Base-by-base conservation (phyloP, 2,797 vertebrate species). In the Tragelaphus eurycerus region DNA sequence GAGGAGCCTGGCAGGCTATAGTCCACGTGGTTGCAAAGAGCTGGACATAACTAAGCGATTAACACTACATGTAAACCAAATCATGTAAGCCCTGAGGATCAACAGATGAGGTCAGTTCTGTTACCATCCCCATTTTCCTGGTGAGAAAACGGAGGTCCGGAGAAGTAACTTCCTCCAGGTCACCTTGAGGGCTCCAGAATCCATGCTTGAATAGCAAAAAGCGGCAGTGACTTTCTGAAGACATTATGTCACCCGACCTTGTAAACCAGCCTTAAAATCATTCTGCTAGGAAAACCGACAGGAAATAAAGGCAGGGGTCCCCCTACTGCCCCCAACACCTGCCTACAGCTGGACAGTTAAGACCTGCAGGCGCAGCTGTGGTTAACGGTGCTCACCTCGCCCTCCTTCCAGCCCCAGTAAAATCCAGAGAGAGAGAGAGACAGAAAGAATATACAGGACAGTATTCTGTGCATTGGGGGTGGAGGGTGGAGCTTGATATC, bases 291-390 rank as follows among this genome's bases (percentile, higher is more conserved):
- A 54, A 87, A 86, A 48, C 27, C 15, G 54, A 50, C 54, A 38
- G 12, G 34, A 52, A 71, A 50, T 3, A 7, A 4, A 74, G 9
- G 13, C 43, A 86, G 52, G 21, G 12, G 14, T 10, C 9, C 4
- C 15, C 21, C 15, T 1, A 7, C 50, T 31, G 4, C 3, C 25
- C 31, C 21, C 0, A 7, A 21, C 19, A 16, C 29, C 57, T 27
- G 79, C 27, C 76, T n/a, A 4, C 0, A 21, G 83, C 60, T 38
- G 2, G 43, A 23, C n/a, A 52, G 3, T 2, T 29, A 81, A 31
- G 62, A 34, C 7, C 13, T 19, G 31, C 17, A 1, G 4, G 4
- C 3, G 10, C 3, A 0, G 6, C n/a, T 43, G 17, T 2, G 29
- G 57, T 29, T 27, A 38, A 14, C 8, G 31, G 0, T 16, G 25